These are phyloP conservation scores for Trichechus manatus DNA, from an alignment of 2,113 vertebrate genomes.

Conservation along the genomic window DNA sequence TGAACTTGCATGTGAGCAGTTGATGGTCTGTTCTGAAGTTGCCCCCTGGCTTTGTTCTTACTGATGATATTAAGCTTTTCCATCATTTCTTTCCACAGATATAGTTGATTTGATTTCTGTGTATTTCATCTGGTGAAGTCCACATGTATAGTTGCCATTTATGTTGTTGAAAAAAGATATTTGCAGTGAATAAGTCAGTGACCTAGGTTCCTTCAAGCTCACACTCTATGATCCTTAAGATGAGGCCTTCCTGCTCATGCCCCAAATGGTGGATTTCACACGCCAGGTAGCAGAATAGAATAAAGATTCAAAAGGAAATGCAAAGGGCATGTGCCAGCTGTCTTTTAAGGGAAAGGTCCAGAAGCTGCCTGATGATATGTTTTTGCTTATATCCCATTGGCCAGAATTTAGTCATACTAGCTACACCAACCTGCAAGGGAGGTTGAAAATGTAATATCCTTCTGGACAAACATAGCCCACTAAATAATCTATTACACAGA, in stretches of 20 bases:
- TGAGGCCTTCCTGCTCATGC: neutral
- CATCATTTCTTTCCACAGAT: too few relatives aligned
- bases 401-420: neutral
- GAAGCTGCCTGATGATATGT: neutral
- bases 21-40: too few relatives aligned
- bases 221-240: neutral
- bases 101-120: too few relatives aligned
- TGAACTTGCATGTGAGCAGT: too few relatives aligned
- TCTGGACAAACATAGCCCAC: neutral
- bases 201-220: neutral
- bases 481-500: neutral
- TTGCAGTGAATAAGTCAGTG: neutral
- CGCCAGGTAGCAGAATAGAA: neutral
- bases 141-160: too few relatives aligned
- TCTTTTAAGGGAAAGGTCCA: neutral
- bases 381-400: neutral
- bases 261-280: neutral
- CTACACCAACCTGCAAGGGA: neutral
- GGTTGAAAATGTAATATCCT: neutral
- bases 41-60: too few relatives aligned
- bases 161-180: too few relatives aligned
- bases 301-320: neutral
- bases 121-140: too few relatives aligned
- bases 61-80: too few relatives aligned
- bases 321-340: fast-evolving